These are phyloP conservation scores for Octodon degus DNA, from an alignment of 2,113 vertebrate species.

Conservation along the genomic window DNA sequence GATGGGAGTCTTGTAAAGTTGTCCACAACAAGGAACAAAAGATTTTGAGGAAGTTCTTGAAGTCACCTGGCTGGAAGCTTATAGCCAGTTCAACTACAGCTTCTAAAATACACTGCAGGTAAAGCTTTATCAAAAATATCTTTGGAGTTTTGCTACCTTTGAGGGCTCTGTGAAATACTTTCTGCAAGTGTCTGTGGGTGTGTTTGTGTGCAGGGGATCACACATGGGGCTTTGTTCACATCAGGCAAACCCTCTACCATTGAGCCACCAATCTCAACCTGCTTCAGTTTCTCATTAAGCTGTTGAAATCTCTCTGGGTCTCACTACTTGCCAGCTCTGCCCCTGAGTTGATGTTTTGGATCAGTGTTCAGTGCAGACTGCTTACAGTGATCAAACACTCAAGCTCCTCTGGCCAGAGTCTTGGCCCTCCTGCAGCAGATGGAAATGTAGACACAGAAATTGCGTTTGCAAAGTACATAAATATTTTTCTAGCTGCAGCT, in stretches of 20 bases:
- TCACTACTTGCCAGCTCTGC: not conserved
- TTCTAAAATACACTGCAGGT: not conserved
- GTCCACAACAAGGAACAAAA: not conserved
- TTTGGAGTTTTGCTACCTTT: not conserved
- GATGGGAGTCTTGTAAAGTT: not conserved
- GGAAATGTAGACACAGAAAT: not conserved
- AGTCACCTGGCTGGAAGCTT: not conserved
- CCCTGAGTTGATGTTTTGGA: not conserved
- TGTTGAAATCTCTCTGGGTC: not conserved
- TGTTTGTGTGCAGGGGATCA: not conserved
- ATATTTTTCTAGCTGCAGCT: not conserved
- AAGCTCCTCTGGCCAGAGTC: not conserved
- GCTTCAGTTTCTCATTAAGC: not conserved
- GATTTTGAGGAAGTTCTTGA: not conserved
- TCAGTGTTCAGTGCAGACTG: not conserved
- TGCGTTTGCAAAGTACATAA: not conserved
- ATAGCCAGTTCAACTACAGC: not conserved
- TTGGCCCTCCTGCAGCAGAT: not conserved
- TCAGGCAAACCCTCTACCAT: not conserved
- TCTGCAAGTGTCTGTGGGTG: not conserved
- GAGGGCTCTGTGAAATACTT: not conserved
- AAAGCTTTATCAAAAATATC: not conserved
- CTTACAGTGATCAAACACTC: not conserved
- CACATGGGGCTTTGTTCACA: not conserved
- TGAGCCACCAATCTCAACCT: not conserved